Evolutionary conservation across 2,797 vertebrate genomes (phyloP), one percentile per base, ranked within the genome.

Genomic region (Dryobates pubescens): DNA sequence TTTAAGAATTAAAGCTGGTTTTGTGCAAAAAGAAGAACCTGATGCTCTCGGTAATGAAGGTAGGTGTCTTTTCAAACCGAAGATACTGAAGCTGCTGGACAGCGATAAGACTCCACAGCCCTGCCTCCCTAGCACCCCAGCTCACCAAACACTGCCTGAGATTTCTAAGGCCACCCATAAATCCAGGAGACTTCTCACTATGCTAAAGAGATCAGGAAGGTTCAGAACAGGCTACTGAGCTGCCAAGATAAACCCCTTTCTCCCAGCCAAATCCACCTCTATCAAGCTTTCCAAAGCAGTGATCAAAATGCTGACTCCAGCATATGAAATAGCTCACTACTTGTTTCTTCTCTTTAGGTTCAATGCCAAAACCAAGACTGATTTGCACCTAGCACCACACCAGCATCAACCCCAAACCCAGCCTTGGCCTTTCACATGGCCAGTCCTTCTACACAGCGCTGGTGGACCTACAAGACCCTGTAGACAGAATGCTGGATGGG

Each of bases 131-230:
- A 83, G 70, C 51, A 62, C 41, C 16, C 8, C 2, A 5, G 70
- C 89, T 83, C 61, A 77, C 53, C 82, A 87, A 88, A 92, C 15
- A 11, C 45, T 53, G 86, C 30, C 45, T 51, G 57, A 11, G 80
- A 77, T 91, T 68, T 53, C 92, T 62, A 7, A 94, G 74, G 86
- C 74, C 81, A 82, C 3, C 89, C 82, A 90, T 62, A 90, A 96
- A 95, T 71, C 90, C 83, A 79, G n/a, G 20, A 41, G 57, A 67
- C 71, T 88, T 47, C 82, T 95, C 77, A 84, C 80, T 67, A 58
- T 67, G 43, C 54, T 75, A 29, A 1, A 43, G 41, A 62, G 70
- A 67, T 77, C 89, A 84, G 57, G 30, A 41, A 76, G 77, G 80
- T 61, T 29, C 43, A 17, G 82, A 73, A 36, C 2, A 83, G 45